Evolutionary conservation across 2,113 vertebrate genomes (phyloP), one percentile per base, ranked within the genome.

Genomic region (Tupaia tana): DNA sequence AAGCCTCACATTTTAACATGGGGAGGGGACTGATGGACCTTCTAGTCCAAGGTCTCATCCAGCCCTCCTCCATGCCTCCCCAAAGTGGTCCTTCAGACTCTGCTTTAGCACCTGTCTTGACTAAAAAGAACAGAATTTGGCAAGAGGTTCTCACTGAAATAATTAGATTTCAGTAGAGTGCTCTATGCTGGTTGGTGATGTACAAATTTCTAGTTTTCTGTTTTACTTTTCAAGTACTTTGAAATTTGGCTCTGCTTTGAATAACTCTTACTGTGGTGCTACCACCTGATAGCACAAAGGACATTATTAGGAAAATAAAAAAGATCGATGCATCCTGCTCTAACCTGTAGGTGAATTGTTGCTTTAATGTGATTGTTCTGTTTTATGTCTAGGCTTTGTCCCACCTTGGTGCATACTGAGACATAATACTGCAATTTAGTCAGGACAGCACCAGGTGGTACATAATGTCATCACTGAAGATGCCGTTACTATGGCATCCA

Each of bases 401-500:
- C 91, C 70, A 89, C 70, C 83, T 94, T 92, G 90, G 78, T 88
- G 86, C 95, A 85, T 74, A 74, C 73, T 61, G 91, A 94, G 95
- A 90, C 93, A 94, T 64, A 95, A 93, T 88, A 81, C n/a, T 89
- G 82, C 91, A 90, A 84, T 96, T 96, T 86, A 95, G 94, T 88
- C 70, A 77, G 94, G 91, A 95, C 63, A 96, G 91, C 89, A 74
- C 93, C 93, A 91, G 94, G 96, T 97, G 97, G 95, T 96, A 92
- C 94, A 90, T 56, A 97, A 96, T 95, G 95, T 92, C 91, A 94
- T 93, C 90, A 70, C 5, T 20, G 93, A 94, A 92, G 79, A 83
- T 82, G 86, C 74, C 0, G 95, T 97, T 97, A 93, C 97, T 96
- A 94, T 97, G 97, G 93, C 54, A 96, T 78, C 97, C 91, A 95